These are phyloP conservation scores for Geopemphigus sp. DNA, from an alignment of 1,140 invertebrate genomes.

Conservation along the genomic window DNA sequence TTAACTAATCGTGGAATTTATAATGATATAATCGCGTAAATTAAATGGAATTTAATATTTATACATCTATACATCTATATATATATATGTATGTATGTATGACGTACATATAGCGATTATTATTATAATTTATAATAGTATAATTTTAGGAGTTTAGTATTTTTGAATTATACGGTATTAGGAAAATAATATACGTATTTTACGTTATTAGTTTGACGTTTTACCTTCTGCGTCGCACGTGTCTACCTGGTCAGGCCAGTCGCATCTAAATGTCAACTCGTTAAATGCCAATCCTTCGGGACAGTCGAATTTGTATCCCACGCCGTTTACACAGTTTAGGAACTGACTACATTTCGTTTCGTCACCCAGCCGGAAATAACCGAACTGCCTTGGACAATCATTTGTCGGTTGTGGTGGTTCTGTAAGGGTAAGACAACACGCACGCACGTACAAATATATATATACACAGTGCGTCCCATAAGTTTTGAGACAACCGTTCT, in stretches of 20 bases:
- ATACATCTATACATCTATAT: too few relatives aligned
- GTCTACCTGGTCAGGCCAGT: conserved; percentile 80
- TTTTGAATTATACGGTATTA: too few relatives aligned
- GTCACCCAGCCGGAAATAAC: conserved; percentile 75
- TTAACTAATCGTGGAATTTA: too few relatives aligned
- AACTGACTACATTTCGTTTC: conserved; percentile 74
- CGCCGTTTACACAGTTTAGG: conserved; percentile 78
- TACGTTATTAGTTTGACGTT: not conserved
- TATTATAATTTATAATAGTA: not conserved
- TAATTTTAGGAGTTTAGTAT: not conserved
- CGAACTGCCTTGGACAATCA: conserved; percentile 81
- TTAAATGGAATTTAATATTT: too few relatives aligned
- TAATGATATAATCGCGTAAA: too few relatives aligned
- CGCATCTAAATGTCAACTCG: conserved; percentile 71
- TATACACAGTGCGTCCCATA: too few relatives aligned
- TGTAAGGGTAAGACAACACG: conserved; percentile 52
- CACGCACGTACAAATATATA: too few relatives aligned
- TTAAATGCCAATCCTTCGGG: conserved; percentile 84
- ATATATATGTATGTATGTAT: not conserved
- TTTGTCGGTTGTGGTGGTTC: conserved; percentile 67
- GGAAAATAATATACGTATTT: not conserved
- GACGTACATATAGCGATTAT: not conserved
- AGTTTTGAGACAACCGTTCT: too few relatives aligned
- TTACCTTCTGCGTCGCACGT: conserved; percentile 75
- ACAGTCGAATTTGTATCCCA: conserved; percentile 66